Base-by-base conservation (phyloP, 2,797 vertebrate species). In the Poecilia wingei region DNA sequence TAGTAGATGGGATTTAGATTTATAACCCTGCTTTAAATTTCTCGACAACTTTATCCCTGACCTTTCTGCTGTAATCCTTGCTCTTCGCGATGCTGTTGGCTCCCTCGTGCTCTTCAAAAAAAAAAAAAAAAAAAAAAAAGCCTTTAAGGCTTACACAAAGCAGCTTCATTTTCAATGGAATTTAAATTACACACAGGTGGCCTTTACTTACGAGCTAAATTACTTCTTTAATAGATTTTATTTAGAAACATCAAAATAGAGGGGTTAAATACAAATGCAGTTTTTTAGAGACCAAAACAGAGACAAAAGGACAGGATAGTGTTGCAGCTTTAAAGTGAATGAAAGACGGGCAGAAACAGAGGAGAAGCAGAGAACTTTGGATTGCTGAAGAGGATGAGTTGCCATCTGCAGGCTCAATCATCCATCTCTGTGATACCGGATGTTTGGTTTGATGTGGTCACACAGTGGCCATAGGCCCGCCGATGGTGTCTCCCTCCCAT, bases 381-480 rank as follows among this genome's bases (percentile, higher is more conserved):
- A 86, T 80, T 0, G 69, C 82, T 81, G 68, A 66, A 86, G 89
- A 81, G 88, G 85, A 90, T 80, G 82, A 84, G 85, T 88, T 66
- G 80, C 79, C 77, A 85, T 77, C 85, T 76, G 39, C 79, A n/a
- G 74, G 80, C 78, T 86, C 85, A 74, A 79, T 89, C 91, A 89
- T 93, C 90, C 84, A 87, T 92, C 89, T 91, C 88, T 91, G 80
- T 93, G 92, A 93, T 93, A 91, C 76, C 77, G 80, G 77, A 61
- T 72, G 86, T 82, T 81, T 6, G 77, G 88, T 89, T 93, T 93
- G 90, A 94, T 94, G 92, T 94, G 93, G 92, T 89, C 77, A 83
- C 68, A 79, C 79, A 79, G 90, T 87, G 82, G 87, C 88, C 82
- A 79, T 79, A 82, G 81, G 80, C 80, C 78, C 79, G 0, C 69